These are phyloP conservation scores for Gila robusta DNA, from an alignment of 2,797 vertebrate genomes.

Conservation along the genomic window DNA sequence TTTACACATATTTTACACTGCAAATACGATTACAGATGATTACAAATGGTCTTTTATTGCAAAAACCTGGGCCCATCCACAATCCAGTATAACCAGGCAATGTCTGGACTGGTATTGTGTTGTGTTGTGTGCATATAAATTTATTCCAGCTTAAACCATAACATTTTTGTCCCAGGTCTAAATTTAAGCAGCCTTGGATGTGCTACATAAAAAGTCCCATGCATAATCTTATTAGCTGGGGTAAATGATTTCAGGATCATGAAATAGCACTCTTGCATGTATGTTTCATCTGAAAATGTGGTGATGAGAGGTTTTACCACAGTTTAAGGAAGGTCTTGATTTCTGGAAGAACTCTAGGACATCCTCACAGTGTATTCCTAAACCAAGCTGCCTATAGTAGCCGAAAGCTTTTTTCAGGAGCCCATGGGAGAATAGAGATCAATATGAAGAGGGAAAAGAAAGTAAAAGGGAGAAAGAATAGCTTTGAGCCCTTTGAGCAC, in stretches of 20 bases:
- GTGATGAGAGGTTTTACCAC: neutral
- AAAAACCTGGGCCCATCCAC: neutral
- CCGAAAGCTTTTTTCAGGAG: conserved; percentile 4
- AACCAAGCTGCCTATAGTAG: conserved; percentile 29
- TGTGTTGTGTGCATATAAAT: neutral
- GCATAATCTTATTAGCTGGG: neutral
- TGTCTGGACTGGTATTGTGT: neutral
- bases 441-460: conserved; percentile 39
- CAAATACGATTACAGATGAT: neutral
- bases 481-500: conserved; percentile 33
- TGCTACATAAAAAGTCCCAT: conserved; percentile 7
- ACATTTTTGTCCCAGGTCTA: neutral
- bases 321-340: conserved; percentile 31
- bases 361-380: conserved; percentile 14
- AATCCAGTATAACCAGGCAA: neutral
- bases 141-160: neutral
- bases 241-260: conserved; percentile 17
- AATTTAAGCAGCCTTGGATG: neutral
- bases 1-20: neutral
- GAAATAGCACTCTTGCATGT: neutral
- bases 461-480: conserved; percentile 41
- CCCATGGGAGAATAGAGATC: conserved; percentile 44
- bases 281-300: conserved; percentile 15
- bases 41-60: neutral
- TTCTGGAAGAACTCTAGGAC: conserved; percentile 28